These are phyloP conservation scores for Limnephilus auricula DNA, from an alignment of 2,888 invertebrate species.

Conservation along the genomic window DNA sequence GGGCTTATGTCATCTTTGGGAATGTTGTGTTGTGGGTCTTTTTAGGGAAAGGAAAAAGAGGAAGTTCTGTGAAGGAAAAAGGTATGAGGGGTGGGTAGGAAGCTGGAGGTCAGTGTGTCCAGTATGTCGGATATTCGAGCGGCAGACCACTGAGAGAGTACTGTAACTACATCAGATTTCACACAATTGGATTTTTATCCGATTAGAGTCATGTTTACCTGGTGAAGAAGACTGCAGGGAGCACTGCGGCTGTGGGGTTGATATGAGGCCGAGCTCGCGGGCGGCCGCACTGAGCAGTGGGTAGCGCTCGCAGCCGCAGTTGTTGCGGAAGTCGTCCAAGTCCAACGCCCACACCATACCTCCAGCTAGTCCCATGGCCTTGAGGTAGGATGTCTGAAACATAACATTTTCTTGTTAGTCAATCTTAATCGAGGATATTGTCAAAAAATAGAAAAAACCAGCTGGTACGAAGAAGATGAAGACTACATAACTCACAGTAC, in stretches of 20 bases:
- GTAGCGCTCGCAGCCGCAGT: slow-evolving; percentile 89
- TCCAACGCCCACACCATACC: slow-evolving; percentile 95
- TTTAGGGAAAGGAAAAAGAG: too few relatives aligned
- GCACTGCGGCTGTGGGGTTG: slow-evolving; percentile 76
- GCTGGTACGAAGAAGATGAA: too few relatives aligned
- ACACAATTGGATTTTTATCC: slow-evolving; percentile 70
- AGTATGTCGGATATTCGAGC: too few relatives aligned
- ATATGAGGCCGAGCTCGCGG: slow-evolving; percentile 60
- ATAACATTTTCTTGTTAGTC: background rate
- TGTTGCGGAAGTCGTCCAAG: slow-evolving; percentile 90
- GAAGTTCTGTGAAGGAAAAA: too few relatives aligned
- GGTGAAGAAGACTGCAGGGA: slow-evolving; percentile 71
- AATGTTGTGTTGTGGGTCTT: too few relatives aligned
- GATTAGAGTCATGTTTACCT: slow-evolving; percentile 10
- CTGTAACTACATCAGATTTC: background rate
- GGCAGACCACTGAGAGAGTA: too few relatives aligned
- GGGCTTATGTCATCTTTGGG: too few relatives aligned
- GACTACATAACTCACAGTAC: too few relatives aligned
- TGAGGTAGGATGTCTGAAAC: slow-evolving; percentile 83
- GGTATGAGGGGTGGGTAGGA: too few relatives aligned
- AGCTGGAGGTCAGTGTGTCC: too few relatives aligned
- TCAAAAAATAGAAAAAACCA: background rate
- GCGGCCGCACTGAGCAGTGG: slow-evolving; percentile 82
- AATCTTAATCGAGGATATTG: background rate
- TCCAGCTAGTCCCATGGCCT: slow-evolving; percentile 88